Conservation (phyloP, 2,797 vertebrate species). For the Thamnophis elegans region DNA sequence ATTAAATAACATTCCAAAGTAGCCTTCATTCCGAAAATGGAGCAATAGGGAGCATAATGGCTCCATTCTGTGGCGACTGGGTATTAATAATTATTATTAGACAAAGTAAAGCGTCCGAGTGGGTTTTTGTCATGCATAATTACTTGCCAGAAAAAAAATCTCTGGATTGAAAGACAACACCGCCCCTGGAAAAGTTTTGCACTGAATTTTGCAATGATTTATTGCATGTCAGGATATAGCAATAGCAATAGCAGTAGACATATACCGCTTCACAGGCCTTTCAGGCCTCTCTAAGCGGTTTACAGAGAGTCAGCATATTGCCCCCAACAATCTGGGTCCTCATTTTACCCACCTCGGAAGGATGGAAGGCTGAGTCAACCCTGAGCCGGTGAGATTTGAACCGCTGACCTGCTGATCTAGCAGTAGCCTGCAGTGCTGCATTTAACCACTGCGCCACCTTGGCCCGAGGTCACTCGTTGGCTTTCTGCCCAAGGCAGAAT, state of each 20-base stretch:
- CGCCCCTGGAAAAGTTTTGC: background rate
- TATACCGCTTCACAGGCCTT: no score
- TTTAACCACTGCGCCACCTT: no score
- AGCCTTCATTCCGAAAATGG: background rate
- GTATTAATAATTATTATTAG: background rate
- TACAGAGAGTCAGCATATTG: no score
- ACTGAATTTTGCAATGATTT: background rate
- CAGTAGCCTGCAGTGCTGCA: no score
- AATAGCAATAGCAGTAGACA: no score
- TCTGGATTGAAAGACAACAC: background rate
- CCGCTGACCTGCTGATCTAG: no score
- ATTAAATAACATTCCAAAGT: background rate
- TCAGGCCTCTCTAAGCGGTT: no score
- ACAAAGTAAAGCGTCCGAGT: background rate
- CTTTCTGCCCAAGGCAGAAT: background rate
- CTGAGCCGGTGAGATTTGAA: no score
- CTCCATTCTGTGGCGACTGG: background rate
- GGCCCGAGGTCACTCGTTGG: background rate
- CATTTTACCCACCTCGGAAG: no score
- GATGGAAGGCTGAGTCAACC: no score
- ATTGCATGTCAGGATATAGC: background rate
- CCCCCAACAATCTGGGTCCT: no score
- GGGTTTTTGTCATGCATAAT: background rate
- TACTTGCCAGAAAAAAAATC: background rate
- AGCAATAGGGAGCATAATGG: background rate